phyloP scores from a whole-genome alignment of 1,140 invertebrate species.

The Panonychus citri region DNA sequence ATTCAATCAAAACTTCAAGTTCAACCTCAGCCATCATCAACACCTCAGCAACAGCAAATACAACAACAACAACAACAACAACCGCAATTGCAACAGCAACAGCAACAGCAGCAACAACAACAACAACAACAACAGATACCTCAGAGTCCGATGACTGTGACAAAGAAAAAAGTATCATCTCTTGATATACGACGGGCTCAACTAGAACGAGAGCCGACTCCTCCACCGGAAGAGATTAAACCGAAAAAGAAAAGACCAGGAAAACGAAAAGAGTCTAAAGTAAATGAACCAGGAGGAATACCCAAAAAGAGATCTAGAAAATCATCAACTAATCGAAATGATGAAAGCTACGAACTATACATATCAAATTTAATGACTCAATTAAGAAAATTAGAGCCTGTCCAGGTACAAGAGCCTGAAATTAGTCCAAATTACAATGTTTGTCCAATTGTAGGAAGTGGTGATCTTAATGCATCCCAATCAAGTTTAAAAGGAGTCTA shows the following conservation, averaged over 20 bases:
- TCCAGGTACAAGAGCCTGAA: constrained; percentile 65
- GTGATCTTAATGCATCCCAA: constrained; percentile 35
- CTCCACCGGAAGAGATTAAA: constrained; percentile 16
- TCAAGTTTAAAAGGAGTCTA: constrained; percentile 52
- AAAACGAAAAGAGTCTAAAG: constrained; percentile 15
- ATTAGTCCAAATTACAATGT: constrained; percentile 55
- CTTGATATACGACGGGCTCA: constrained; percentile 15
- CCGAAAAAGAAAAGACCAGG: constrained; percentile 15
- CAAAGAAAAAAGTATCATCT: constrained; percentile 8
- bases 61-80: neutral
- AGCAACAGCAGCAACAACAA: constrained; percentile 10
- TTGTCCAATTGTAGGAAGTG: constrained; percentile 51
- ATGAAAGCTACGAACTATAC: constrained; percentile 68
- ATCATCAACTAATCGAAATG: constrained; percentile 26
- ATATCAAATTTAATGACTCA: constrained; percentile 66
- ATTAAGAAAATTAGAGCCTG: constrained; percentile 49
- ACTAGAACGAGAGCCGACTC: constrained; percentile 16
- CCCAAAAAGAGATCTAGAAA: constrained; percentile 50
- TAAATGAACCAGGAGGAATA: constrained; percentile 17
- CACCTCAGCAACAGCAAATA: constrained; percentile 5
- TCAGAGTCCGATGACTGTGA: constrained; percentile 12
- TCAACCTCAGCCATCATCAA: neutral
- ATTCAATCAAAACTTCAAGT: too few relatives aligned
- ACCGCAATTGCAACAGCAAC: neutral
- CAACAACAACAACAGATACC: constrained; percentile 21